Evolutionary conservation across 2,113 vertebrate genomes (phyloP), one percentile per base, ranked within the genome.

Genomic region (Oncorhynchus clarkii): DNA sequence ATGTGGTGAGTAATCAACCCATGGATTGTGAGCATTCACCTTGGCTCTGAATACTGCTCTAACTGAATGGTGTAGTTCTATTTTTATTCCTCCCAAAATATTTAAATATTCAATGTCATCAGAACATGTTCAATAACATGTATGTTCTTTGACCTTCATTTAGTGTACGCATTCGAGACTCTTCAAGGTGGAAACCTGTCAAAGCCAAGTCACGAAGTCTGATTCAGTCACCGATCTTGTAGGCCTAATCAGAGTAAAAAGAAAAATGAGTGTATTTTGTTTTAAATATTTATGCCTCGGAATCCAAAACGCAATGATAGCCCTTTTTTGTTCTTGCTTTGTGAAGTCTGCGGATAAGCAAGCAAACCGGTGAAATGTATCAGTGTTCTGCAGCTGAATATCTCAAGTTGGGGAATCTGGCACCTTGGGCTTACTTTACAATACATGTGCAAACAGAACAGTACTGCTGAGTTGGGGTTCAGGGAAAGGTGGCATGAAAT

Each of bases 161-260:
- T 16, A 54, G 14, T 54, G 13, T 54, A 3, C 49, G 4, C 49
- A 51, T 3, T 51, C 4, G 1, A 14, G 14, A 54, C 14, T 54
- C 12, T n/a, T 80, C 48, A 73, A 70, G 66, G 60, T 65, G 62
- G 13, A 12, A 70, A 18, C 7, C 29, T 72, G 49, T 59, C 62
- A 67, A 64, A 45, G 72, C 20, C 2, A 16, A 71, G 20, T 78
- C 26, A 59, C 49, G 64, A 67, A 11, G 12, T 24, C 6, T 22
- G 27, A 65, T 59, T 70, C 5, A 71, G 22, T 62, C 22, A 24
- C 27, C 45, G 69, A 24, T 65, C 70, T 71, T 54, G 5, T 26
- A 22, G 3, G 39, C 69, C 20, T 62, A 54, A 14, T 54, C 12
- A 67, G 39, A 45, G 7, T 20, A 59, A 27, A 67, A 24, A 78